phyloP scores from a whole-genome alignment of 2,888 invertebrate species.

The Coelinius sp. region DNA sequence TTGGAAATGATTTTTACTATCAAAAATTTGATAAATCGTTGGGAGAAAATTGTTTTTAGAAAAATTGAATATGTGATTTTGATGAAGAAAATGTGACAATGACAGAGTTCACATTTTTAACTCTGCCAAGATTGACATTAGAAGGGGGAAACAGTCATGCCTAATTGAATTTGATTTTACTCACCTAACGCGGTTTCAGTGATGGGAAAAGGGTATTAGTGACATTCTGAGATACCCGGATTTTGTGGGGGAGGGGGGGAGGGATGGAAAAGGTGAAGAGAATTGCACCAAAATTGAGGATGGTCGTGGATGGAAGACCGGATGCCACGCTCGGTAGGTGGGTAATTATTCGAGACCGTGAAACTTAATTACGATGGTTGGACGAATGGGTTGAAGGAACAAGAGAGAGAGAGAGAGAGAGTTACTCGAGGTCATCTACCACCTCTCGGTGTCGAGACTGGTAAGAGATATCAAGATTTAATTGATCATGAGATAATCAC shows the following conservation, averaged over 20 bases:
- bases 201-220: background rate
- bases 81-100: background rate
- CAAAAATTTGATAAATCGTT: too few relatives aligned
- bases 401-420: background rate
- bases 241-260: background rate
- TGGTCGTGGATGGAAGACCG: conserved; percentile 52
- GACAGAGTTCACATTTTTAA: background rate
- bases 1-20: too few relatives aligned
- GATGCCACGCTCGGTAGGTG: conserved; percentile 59
- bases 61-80: background rate
- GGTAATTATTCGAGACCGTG: conserved; percentile 59
- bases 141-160: conserved; percentile 50
- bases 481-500: background rate
- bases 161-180: conserved; percentile 52
- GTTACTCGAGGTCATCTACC: conserved; percentile 50
- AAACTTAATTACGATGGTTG: conserved; percentile 59
- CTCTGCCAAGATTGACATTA: background rate
- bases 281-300: conserved; percentile 49
- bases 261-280: background rate
- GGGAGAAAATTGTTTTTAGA: too few relatives aligned
- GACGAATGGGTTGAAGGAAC: conserved; percentile 22
- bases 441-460: conserved; percentile 43
- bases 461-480: background rate
- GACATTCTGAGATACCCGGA: background rate
- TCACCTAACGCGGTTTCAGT: conserved; percentile 9